Evolutionary conservation across 2,888 invertebrate species (phyloP).

Genomic region (Scrobipalpa costella): DNA sequence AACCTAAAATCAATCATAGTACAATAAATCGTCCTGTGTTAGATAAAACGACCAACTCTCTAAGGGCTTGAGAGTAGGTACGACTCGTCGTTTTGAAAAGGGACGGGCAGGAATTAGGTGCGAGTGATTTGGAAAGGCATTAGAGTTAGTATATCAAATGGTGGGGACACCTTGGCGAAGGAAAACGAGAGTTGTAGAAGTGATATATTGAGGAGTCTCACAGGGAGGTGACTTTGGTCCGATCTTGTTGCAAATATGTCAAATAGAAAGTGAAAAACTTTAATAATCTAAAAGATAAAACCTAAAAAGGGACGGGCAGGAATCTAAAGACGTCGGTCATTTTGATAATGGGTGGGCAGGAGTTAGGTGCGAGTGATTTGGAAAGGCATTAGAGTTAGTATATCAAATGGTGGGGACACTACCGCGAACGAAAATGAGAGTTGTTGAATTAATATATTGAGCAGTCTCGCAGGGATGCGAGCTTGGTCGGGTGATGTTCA

Average conservation of each 20-base stretch:
- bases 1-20: slow-evolving; percentile 59
- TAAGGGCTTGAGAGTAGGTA: slow-evolving; percentile 49
- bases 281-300: too few relatives aligned
- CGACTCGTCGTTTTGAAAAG: slow-evolving; percentile 72
- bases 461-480: neutral
- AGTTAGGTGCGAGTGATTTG: slow-evolving; percentile 66
- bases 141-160: slow-evolving; percentile 74
- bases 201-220: neutral
- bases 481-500: neutral
- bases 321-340: too few relatives aligned
- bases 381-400: slow-evolving; percentile 72
- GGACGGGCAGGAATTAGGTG: slow-evolving; percentile 67
- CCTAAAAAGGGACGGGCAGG: neutral
- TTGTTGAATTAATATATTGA: neutral
- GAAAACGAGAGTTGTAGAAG: neutral
- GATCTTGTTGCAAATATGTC: neutral
- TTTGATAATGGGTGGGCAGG: slow-evolving; percentile 72
- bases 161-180: slow-evolving; percentile 33
- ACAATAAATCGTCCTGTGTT: slow-evolving; percentile 51
- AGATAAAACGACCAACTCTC: slow-evolving; percentile 49
- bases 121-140: slow-evolving; percentile 67
- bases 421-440: neutral
- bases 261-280: neutral
- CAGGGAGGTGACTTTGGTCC: neutral
- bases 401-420: slow-evolving; percentile 58